Evolutionary conservation across 2,888 invertebrate genomes (phyloP), one percentile per base, ranked within the genome.

Genomic region (Ernsta delagoae): DNA sequence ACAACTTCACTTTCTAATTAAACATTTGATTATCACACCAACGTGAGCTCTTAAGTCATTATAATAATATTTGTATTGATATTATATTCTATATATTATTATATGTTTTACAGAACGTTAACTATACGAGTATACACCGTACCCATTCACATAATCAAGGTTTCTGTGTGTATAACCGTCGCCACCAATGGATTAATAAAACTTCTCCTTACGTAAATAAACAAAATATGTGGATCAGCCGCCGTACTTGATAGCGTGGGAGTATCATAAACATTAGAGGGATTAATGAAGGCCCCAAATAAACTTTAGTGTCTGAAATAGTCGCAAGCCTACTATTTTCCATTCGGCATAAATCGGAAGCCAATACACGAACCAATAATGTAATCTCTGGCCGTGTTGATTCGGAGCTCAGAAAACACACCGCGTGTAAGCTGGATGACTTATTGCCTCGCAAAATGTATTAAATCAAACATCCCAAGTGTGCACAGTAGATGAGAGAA

Each of bases 391-490:
- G 12, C 39, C 8, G 43, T 64, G 45, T 64, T 64, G 56, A 56
- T 56, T 56, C 11, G 9, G 31, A n/a, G 31, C 54, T 64, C 54
- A 64, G 45, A 54, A 64, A 56, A 64, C 62, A 62, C 50, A 5
- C 59, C 8, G 36, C 16, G 34, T 7, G 36, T 34, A 45, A 65
- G 57, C 59, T 34, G n/a, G 12, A 50, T 50, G 65, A 65, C 65
- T 57, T 65, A 59, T 65, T 65, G 59, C 39, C 48, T 50, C 24
- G 24, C 59, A 59, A 65, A 65, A 65, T 65, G 65, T 48, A 59
- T 59, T 65, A 59, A 48, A 39, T 50, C 24, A n/a, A 48, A 63
- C 54, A 41, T 39, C 24, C 54, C 31, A 39, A 54, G 41, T 54
- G 41, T 63, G 54, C 41, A 43, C 54, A 60, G 24, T 60, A 54